Percentiles rank a stretch among this genome's conserved stretches.
Evolutionary conservation across 2,888 invertebrate species (phyloP).

Genomic region (Eumerus sabulonum): DNA sequence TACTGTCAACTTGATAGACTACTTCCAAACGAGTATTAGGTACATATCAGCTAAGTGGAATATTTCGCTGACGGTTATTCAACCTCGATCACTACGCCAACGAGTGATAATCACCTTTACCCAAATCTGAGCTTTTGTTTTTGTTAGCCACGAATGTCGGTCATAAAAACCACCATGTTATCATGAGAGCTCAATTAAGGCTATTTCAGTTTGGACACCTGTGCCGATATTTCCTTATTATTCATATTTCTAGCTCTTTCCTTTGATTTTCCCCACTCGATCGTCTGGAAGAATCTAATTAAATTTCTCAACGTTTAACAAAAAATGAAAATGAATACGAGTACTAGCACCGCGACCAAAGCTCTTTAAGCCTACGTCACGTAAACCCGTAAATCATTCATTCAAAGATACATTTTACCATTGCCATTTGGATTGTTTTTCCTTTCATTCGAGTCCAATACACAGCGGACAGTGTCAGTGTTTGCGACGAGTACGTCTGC

Average conservation of each 20-base stretch:
- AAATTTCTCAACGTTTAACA: slow-evolving; percentile 16
- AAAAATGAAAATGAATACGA: neutral
- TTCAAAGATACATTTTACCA: slow-evolving; percentile 36
- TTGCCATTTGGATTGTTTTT: slow-evolving; percentile 49
- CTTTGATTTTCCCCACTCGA: neutral
- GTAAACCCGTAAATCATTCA: slow-evolving; percentile 62
- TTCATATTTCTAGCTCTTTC: too few species aligned
- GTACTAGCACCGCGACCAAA: neutral
- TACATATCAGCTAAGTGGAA: too few species aligned
- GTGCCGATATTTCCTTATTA: slow-evolving; percentile 9
- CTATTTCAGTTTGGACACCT: slow-evolving; percentile 15
- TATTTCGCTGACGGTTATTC: too few species aligned
- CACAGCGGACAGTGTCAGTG: slow-evolving; percentile 3
- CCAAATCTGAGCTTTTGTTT: neutral
- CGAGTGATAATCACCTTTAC: neutral
- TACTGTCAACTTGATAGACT: too few species aligned
- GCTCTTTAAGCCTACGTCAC: slow-evolving; percentile 13
- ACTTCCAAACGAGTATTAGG: too few species aligned
- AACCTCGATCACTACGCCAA: too few species aligned
- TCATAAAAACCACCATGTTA: slow-evolving; percentile 18
- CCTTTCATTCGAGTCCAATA: slow-evolving; percentile 31
- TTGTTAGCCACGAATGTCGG: slow-evolving; percentile 5
- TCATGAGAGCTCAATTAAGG: slow-evolving; percentile 50
- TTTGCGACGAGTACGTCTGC: slow-evolving; percentile 37
- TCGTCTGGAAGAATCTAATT: slow-evolving; percentile 29